phyloP scores from a whole-genome alignment of 2,888 invertebrate species.

The Scaptomyza reducta region DNA sequence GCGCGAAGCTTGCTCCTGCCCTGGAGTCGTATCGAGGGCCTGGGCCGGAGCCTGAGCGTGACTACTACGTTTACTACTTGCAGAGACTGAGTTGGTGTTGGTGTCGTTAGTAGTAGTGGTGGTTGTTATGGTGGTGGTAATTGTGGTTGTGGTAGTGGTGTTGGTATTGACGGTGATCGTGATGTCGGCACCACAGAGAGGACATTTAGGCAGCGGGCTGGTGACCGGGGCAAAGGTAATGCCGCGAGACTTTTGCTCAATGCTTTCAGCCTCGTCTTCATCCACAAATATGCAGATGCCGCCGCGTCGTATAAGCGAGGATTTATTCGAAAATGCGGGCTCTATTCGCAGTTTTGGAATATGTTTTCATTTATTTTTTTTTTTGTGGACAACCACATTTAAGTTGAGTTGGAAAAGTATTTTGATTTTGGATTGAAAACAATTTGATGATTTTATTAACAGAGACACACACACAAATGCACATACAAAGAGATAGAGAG shows the following conservation, averaged over 20 bases:
- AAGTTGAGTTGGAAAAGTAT: conserved; percentile 45
- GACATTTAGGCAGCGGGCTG: conserved; percentile 75
- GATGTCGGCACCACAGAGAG: conserved; percentile 76
- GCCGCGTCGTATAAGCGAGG: conserved; percentile 84
- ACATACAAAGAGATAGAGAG: conserved; percentile 40
- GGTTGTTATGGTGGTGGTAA: conserved; percentile 50
- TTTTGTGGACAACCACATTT: conserved; percentile 43
- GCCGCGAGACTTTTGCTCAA: conserved; percentile 79
- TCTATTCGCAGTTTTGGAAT: conserved; percentile 55
- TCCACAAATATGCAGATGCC: conserved; percentile 85
- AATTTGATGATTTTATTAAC: conserved; percentile 67
- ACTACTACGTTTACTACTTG: conserved; percentile 70
- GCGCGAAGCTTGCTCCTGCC: conserved; percentile 48
- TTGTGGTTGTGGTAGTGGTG: conserved; percentile 43
- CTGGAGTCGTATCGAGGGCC: conserved; percentile 17
- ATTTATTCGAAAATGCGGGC: conserved; percentile 81
- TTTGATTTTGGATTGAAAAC: conserved; percentile 62
- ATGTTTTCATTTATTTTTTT: conserved; percentile 15
- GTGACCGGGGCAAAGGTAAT: conserved; percentile 74
- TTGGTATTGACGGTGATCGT: conserved; percentile 38
- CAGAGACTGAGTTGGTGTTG: conserved; percentile 50
- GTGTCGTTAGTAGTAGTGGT: conserved; percentile 47
- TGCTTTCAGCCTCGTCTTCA: conserved; percentile 82
- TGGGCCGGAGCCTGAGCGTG: conserved; percentile 48
- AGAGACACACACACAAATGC: conserved; percentile 53